Percentiles rank a stretch among this genome's conserved stretches.
Evolutionary conservation across 2,797 vertebrate genomes (phyloP).

Genomic region (Syndactyla subalaris): DNA sequence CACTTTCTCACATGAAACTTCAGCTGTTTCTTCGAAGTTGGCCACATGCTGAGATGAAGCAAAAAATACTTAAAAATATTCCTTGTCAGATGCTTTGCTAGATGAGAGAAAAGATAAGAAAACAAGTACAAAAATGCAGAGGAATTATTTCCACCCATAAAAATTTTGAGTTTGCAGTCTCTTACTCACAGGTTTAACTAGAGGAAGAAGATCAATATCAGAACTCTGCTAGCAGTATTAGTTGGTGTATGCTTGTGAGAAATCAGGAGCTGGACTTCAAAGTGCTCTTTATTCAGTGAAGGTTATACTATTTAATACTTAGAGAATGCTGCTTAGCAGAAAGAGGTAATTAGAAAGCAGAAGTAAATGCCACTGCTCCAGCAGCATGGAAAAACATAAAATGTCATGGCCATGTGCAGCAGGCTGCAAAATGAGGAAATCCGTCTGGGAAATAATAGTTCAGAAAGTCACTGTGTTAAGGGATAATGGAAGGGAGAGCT

Average conservation of each 20-base stretch:
- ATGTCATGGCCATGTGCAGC: neutral
- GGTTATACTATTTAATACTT: neutral
- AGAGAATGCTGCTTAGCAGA: neutral
- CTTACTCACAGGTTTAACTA: neutral
- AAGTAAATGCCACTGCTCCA: neutral
- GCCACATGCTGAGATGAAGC: neutral
- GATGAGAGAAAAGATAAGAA: neutral
- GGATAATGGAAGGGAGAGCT: neutral
- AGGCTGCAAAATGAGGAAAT: constrained; percentile 12
- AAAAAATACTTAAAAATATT: neutral
- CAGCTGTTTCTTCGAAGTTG: neutral
- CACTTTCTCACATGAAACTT: neutral
- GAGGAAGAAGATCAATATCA: neutral
- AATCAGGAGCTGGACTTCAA: neutral
- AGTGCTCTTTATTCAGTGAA: neutral
- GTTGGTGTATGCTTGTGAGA: neutral
- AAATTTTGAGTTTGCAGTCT: neutral
- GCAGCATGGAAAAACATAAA: neutral
- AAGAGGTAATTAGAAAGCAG: constrained; percentile 3
- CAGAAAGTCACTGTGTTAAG: neutral
- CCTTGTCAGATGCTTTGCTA: neutral
- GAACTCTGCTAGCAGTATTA: neutral
- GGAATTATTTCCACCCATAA: neutral
- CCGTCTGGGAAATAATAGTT: neutral
- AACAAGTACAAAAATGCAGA: neutral